Percentiles rank a stretch among this genome's conserved stretches.
Evolutionary conservation across 1,140 invertebrate genomes (phyloP).

Genomic region (Drosophila mayri): DNA sequence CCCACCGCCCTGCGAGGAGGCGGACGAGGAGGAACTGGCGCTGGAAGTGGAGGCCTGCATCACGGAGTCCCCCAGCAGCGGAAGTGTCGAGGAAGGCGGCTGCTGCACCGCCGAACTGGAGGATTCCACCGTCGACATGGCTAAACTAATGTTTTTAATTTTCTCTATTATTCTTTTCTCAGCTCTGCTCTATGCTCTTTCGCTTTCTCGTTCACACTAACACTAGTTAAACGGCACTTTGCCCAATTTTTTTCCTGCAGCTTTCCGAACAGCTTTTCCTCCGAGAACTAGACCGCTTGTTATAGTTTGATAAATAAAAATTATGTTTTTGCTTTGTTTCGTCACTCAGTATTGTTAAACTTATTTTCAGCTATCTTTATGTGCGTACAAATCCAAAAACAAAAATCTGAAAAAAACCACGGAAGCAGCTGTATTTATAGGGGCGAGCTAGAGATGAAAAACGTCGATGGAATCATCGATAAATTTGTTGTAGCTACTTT

Average conservation of each 20-base stretch:
- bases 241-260: constrained; percentile 1
- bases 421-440: too few species aligned
- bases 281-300: constrained; percentile 21
- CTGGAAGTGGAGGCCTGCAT: constrained; percentile 71
- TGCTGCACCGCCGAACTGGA: constrained; percentile 76
- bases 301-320: background rate
- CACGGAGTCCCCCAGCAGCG: constrained; percentile 65
- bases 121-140: constrained; percentile 81
- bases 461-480: too few species aligned
- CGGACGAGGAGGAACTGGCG: constrained; percentile 29
- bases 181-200: constrained; percentile 1
- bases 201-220: constrained; percentile 3
- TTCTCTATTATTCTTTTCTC: constrained; percentile 9
- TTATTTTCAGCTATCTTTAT: too few species aligned
- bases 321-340: constrained; percentile 10
- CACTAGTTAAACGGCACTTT: constrained; percentile 29
- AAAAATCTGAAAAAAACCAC: too few species aligned
- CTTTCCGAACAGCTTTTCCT: constrained; percentile 3
- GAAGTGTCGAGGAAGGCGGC: constrained; percentile 69
- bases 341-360: background rate
- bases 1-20: constrained; percentile 31
- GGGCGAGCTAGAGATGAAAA: too few species aligned
- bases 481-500: too few species aligned
- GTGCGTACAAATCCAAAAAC: too few species aligned
- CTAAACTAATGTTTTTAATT: constrained; percentile 18